These are phyloP conservation scores for Seriola aureovittata DNA, from an alignment of 2,113 vertebrate species.

Conservation along the genomic window DNA sequence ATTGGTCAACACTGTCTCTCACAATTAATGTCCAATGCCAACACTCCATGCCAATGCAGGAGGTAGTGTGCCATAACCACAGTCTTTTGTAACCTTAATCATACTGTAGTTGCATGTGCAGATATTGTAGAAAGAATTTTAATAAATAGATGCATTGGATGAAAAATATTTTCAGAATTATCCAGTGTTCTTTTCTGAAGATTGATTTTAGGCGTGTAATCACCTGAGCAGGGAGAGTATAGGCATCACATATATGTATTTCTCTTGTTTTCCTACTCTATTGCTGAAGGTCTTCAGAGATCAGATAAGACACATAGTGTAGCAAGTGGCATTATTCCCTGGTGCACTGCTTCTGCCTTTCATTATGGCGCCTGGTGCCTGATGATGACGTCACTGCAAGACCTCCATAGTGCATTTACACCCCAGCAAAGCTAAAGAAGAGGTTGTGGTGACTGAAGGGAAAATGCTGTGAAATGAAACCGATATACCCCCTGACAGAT, in stretches of 20 bases:
- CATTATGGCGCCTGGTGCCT: background rate
- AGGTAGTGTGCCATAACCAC: background rate
- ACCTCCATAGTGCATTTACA: background rate
- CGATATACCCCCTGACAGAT: background rate
- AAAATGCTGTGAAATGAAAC: conserved; percentile 1
- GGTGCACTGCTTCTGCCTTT: background rate
- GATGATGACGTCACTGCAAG: background rate
- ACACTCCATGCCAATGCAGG: too few species aligned
- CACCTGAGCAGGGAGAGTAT: too few species aligned
- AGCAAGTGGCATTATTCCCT: background rate
- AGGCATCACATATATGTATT: background rate
- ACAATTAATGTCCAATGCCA: too few species aligned
- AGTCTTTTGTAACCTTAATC: background rate
- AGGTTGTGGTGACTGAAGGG: conserved; percentile 1
- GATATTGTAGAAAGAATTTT: background rate
- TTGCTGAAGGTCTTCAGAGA: background rate
- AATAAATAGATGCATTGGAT: background rate
- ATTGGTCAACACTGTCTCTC: too few species aligned
- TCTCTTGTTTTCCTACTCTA: background rate
- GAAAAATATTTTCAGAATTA: too few species aligned
- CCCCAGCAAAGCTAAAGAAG: background rate
- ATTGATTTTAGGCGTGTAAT: too few species aligned
- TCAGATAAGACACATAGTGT: background rate
- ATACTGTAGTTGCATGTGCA: background rate
- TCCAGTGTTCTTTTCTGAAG: too few species aligned